phyloP scores from a whole-genome alignment of 2,888 invertebrate species.

The Phymatocera aterrima region DNA sequence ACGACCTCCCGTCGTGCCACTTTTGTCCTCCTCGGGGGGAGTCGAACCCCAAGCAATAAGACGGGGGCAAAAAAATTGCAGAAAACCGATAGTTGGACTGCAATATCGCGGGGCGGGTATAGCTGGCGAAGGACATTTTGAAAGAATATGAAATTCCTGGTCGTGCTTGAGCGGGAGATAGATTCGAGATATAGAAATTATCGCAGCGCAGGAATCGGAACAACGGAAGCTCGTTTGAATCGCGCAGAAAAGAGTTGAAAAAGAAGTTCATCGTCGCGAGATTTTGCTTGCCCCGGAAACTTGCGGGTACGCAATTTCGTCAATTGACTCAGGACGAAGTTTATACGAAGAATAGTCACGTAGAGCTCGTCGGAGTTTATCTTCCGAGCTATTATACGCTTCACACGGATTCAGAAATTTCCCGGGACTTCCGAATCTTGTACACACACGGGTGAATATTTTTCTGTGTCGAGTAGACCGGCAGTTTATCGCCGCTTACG shows the following conservation, averaged over 20 bases:
- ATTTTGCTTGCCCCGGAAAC: neutral
- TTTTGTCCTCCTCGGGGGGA: constrained; percentile 17
- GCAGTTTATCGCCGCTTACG: constrained; percentile 27
- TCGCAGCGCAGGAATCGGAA: no score
- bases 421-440: no score
- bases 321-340: neutral
- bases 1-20: constrained; percentile 16
- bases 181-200: no score
- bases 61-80: constrained; percentile 23
- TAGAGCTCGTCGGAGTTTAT: constrained; percentile 16
- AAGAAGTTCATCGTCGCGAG: neutral
- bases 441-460: neutral
- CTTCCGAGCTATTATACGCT: neutral
- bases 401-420: constrained; percentile 32
- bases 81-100: neutral
- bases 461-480: constrained; percentile 25
- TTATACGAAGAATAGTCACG: neutral
- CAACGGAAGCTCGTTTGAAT: no score
- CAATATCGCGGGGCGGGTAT: neutral
- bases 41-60: constrained; percentile 22
- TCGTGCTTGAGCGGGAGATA: neutral
- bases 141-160: neutral
- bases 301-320: neutral
- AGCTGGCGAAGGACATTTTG: neutral
- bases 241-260: neutral